Evolutionary conservation across 2,113 vertebrate genomes (phyloP).

Genomic region (Peromyscus maniculatus): DNA sequence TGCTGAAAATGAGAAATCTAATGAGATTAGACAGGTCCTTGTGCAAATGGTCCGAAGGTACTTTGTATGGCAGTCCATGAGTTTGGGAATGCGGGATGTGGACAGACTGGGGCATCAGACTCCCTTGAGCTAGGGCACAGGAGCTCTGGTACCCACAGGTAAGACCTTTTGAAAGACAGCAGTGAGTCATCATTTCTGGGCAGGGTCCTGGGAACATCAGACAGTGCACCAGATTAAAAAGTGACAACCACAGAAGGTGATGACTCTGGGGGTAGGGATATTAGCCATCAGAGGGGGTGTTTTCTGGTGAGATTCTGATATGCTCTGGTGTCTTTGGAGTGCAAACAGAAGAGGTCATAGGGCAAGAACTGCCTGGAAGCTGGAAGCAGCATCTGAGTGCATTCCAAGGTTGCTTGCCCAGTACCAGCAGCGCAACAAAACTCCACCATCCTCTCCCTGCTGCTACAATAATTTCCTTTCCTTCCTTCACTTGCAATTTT

Average conservation of each 20-base stretch:
- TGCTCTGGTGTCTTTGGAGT: not conserved
- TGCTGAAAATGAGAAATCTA: constrained; percentile 89
- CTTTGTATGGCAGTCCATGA: constrained; percentile 63
- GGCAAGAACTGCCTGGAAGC: not conserved
- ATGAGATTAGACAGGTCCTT: constrained; percentile 85
- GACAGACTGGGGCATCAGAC: constrained; percentile 19
- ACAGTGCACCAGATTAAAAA: not conserved
- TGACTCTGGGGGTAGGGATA: not conserved
- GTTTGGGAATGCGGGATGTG: constrained; percentile 30
- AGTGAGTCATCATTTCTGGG: not conserved
- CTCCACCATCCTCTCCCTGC: not conserved
- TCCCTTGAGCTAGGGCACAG: constrained; percentile 9
- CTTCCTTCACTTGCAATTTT: constrained; percentile 66
- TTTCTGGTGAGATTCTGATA: not conserved
- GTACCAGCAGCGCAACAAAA: constrained; percentile 31
- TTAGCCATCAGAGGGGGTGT: not conserved
- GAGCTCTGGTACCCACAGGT: not conserved
- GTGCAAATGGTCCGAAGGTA: constrained; percentile 72
- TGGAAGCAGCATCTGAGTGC: constrained; percentile 1
- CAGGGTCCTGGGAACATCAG: constrained; percentile 43
- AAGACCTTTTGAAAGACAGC: not conserved
- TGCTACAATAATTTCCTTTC: constrained; percentile 60
- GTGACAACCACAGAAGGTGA: not conserved
- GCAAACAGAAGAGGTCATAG: not conserved
- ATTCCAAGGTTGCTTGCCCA: constrained; percentile 43